Base-by-base conservation (phyloP, 2,113 vertebrate genomes). In the Merops nubicus region DNA sequence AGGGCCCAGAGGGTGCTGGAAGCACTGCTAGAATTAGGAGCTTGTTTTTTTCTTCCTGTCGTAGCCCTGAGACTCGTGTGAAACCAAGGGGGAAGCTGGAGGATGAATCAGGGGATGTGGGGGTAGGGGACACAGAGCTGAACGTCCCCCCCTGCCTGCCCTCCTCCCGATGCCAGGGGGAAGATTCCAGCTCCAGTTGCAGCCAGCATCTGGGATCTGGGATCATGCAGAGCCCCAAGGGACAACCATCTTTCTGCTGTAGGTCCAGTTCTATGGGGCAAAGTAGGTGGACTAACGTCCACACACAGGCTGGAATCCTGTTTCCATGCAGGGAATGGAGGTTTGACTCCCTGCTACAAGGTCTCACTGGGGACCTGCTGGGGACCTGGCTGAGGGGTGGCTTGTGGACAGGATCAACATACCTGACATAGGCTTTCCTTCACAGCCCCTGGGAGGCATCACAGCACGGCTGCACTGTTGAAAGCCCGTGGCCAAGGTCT, bases 61-160 rank as follows among this genome's bases (percentile, higher is more conserved):
- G 0, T 72, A 40, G 63, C 13, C 6, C 1, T 22, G 53, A 40
- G 25, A 16, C 15, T 53, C 1, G 0, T n/a, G 20, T 21, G 33
- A 54, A 81, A 54, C 15, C 43, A 42, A 22, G 25, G 15, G 28
- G 17, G 47, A 43, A 56, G 50, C 23, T 72, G 57, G 29, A 72
- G 65, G 76, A 57, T 56, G 53, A 51, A 7, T 17, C 15, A 17
- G 40, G 33, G 31, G 26, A 26, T 20, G 25, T 48, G 29, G 7
- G 14, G 23, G n/a, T 14, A 20, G 54, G 25, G 6, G 73, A 53
- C 26, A 53, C 12, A 17, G 53, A 45, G 13, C 28, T 59, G 15
- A 51, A n/a, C 0, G 2, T 15, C 6, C 33, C 40, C 5, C 51
- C 6, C 43, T 56, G 12, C 29, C 29, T 63, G 48, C 65, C 28